Base-by-base conservation (phyloP, 1,140 invertebrate species). In the Pseudobourletiella spinata region DNA sequence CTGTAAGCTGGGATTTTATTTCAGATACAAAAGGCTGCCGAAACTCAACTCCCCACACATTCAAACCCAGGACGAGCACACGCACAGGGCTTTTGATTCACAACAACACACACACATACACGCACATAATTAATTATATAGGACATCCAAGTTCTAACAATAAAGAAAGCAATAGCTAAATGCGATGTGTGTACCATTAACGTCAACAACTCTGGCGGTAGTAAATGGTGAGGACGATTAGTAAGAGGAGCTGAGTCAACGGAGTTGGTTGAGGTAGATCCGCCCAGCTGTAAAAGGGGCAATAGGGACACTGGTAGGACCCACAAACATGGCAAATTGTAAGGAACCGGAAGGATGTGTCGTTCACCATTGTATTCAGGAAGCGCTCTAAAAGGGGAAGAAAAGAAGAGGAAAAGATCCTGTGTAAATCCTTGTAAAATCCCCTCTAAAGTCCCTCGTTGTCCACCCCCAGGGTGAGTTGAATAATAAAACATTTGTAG, bases 301-400 rank as follows among this genome's bases (percentile, higher is more conserved):
- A 98, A 74, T 97, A 97, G 0, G 94, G 94, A 77, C 95, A 98
- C 74, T 97, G 94, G 46, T 90, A 97, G 22, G 92, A 96, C 30
- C 94, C 95, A 74, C 94, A 98, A n/a, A 97, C 94, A 73, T 96
- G 91, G 73, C 94, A 98, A 32, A 85, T 81, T 67, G 79, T 79
- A 58, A 82, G 72, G 1, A 77, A 71, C 56, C 80, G 80, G 28
- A 84, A 72, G 35, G 77, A 74, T 51, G 78, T 78, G 1, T 80
- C 78, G 56, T 80, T 79, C 43, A 82, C 79, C 35, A 84, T 74
- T 1, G 75, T 72, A 57, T 80, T 78, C 59, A 80, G 79, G 72
- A 81, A 82, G 63, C 78, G 74, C 65, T 82, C 82, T 83, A 77
- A 20, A 73, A 73, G 68, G 69, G 15, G 70, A 69, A 46, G 55